Evolutionary conservation across 2,888 invertebrate genomes (phyloP).

Genomic region (Buathra laborator): DNA sequence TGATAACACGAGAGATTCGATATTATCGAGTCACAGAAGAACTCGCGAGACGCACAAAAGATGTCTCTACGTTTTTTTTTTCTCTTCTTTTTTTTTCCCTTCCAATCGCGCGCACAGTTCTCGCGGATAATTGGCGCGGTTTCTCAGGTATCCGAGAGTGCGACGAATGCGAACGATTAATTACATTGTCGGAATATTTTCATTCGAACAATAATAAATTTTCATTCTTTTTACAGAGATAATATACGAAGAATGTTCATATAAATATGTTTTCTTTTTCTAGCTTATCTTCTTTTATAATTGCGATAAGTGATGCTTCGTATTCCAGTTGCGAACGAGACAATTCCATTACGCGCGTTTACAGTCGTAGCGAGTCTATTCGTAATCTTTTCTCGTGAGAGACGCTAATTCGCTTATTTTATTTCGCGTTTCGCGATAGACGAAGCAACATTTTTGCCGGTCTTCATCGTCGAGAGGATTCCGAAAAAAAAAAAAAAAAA

Average conservation of each 20-base stretch:
- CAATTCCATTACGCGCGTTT: slow-evolving; percentile 6
- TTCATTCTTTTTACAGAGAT: not conserved
- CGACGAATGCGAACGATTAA: not conserved
- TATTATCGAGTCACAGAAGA: slow-evolving; percentile 1
- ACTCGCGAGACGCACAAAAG: slow-evolving; percentile 17
- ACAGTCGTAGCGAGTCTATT: not conserved
- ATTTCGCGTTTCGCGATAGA: not conserved
- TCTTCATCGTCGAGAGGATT: slow-evolving; percentile 36
- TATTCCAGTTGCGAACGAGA: not conserved
- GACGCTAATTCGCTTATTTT: slow-evolving; percentile 22
- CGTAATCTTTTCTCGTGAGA: slow-evolving; percentile 26
- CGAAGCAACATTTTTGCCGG: slow-evolving; percentile 18
- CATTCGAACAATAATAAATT: not conserved
- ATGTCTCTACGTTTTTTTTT: not conserved
- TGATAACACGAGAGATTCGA: slow-evolving; percentile 67
- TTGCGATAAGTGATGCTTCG: slow-evolving; percentile 7
- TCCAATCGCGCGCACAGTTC: not conserved
- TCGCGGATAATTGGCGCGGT: not conserved
- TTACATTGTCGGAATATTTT: not conserved
- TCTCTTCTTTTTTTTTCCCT: not conserved
- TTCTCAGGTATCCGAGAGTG: not conserved
- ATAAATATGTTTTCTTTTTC: not conserved
- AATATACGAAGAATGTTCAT: not conserved
- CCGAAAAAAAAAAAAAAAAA: not conserved
- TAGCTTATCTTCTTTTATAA: slow-evolving; percentile 2